A percentile compares a stretch with the other conserved stretches of the same genome.
phyloP scores from a whole-genome alignment of 2,113 vertebrate species.

The Zosterops lateralis region DNA sequence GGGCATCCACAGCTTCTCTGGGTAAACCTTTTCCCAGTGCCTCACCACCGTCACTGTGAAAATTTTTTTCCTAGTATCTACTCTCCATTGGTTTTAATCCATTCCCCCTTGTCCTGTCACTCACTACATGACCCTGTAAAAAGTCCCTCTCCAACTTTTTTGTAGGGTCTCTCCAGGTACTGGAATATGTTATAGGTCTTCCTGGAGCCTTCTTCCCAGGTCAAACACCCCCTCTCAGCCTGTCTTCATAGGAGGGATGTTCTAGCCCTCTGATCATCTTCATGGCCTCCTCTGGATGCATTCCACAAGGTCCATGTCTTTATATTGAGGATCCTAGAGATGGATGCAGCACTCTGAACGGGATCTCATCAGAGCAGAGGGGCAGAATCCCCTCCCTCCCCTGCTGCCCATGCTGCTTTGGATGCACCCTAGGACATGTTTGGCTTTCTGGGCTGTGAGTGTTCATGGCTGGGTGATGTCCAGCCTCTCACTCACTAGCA shows the following conservation, averaged over 20 bases:
- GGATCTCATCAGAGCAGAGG: neutral
- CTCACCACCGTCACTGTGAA: neutral
- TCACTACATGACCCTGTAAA: neutral
- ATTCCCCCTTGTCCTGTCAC: neutral
- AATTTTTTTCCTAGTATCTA: neutral
- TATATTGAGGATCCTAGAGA: neutral
- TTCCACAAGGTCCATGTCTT: neutral
- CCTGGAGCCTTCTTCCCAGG: neutral
- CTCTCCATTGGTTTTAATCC: neutral
- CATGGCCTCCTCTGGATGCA: neutral
- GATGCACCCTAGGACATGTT: rapidly evolving
- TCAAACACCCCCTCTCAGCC: neutral
- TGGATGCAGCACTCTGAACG: neutral
- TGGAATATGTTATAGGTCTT: neutral
- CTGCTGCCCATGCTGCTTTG: neutral
- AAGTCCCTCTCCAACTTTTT: neutral
- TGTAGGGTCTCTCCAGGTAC: neutral
- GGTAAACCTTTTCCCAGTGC: neutral
- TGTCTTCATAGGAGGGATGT: neutral
- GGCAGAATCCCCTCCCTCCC: neutral
- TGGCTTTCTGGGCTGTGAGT: neutral
- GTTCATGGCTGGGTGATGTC: neutral
- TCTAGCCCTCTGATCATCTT: neutral
- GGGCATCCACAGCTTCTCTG: neutral
- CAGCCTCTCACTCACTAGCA: neutral